A percentile compares a stretch with the other conserved stretches of the same genome.
These are phyloP conservation scores for Nothobranchius furzeri DNA, from an alignment of 2,113 vertebrate genomes.

Conservation along the genomic window DNA sequence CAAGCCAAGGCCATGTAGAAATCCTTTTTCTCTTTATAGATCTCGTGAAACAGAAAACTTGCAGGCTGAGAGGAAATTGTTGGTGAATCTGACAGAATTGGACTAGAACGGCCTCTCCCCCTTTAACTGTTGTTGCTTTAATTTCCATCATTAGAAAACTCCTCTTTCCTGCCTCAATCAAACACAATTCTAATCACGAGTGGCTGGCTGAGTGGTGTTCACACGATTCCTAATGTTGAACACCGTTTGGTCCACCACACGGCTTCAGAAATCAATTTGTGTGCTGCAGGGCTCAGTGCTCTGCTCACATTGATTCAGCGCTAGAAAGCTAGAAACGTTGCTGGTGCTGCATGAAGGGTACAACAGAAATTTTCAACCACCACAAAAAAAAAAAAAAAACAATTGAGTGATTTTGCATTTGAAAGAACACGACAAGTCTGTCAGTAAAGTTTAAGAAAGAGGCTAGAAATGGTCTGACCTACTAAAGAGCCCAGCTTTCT, in stretches of 20 bases:
- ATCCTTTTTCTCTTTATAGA: background rate
- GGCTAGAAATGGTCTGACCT: background rate
- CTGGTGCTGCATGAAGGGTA: conserved; percentile 12
- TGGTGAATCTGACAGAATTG: background rate
- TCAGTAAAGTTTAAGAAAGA: background rate
- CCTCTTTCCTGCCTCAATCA: conserved; percentile 29
- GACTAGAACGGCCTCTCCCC: background rate
- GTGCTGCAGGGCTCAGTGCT: conserved; percentile 9
- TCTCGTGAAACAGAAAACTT: background rate
- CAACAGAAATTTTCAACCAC: conserved; percentile 13
- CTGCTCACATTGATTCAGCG: conserved; percentile 41
- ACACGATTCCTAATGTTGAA: conserved; percentile 32
- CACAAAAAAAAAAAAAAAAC: background rate
- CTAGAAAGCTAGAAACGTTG: conserved; percentile 18
- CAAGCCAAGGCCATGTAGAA: no score
- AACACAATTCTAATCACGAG: conserved; percentile 26
- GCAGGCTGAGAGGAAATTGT: background rate
- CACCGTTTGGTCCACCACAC: conserved; percentile 38
- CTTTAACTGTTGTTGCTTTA: conserved; percentile 5
- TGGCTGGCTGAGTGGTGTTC: conserved; percentile 30
- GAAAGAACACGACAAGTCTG: conserved; percentile 5
- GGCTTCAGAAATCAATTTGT: conserved; percentile 32
- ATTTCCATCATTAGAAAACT: conserved; percentile 16
- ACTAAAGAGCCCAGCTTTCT: background rate
- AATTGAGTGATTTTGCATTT: conserved; percentile 17